Evolutionary conservation across 2,797 vertebrate species (phyloP).

Genomic region (Microhierax caerulescens): DNA sequence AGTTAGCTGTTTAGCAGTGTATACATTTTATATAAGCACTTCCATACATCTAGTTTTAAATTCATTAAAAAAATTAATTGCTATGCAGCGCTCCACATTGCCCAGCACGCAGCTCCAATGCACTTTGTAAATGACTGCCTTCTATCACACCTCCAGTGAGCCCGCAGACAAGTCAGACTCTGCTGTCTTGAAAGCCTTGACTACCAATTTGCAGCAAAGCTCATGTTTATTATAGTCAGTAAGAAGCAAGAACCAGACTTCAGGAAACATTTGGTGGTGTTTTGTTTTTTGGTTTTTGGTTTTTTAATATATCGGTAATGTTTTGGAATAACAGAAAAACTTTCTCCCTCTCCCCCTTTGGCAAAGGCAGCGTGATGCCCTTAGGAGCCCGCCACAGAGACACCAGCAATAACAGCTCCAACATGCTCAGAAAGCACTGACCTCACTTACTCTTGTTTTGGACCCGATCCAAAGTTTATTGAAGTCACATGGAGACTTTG

Average conservation of each 20-base stretch:
- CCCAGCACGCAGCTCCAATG: conserved; percentile 41
- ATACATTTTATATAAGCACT: conserved; percentile 75
- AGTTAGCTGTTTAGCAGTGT: conserved; percentile 79
- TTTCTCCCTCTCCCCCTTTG: not conserved
- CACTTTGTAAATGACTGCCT: conserved; percentile 63
- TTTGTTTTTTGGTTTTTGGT: too few species aligned
- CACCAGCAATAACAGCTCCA: not conserved
- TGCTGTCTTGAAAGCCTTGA: not conserved
- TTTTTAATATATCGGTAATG: not conserved
- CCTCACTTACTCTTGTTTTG: not conserved
- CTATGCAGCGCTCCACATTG: conserved; percentile 20
- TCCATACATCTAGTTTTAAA: conserved; percentile 78
- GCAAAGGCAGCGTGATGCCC: not conserved
- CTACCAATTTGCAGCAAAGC: conserved; percentile 28
- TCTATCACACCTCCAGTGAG: conserved; percentile 40
- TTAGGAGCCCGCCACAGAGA: not conserved
- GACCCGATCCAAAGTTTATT: not conserved
- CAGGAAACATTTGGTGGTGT: conserved; percentile 43
- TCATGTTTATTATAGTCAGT: not conserved
- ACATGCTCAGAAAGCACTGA: not conserved
- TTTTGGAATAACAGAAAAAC: not conserved
- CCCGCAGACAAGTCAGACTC: conserved; percentile 57
- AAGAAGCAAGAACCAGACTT: conserved; percentile 44
- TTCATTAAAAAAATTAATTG: conserved; percentile 82
- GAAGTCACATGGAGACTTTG: not conserved